Conservation (phyloP, 1,140 invertebrate genomes). For the Trichogramma pretiosum region DNA sequence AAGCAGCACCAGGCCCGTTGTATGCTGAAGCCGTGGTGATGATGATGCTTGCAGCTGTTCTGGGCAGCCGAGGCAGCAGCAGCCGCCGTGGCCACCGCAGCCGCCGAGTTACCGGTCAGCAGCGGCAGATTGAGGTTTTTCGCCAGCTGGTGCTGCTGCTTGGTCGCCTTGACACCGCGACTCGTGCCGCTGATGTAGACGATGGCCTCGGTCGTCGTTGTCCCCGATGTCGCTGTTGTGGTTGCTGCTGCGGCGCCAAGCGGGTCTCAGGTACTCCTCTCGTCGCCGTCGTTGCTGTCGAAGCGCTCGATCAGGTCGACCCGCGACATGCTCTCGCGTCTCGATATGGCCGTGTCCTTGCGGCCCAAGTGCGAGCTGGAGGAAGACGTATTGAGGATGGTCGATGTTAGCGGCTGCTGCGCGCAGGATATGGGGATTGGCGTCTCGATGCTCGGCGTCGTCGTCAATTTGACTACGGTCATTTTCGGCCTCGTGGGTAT, state of each 20-base stretch:
- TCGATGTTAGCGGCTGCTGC: too few relatives aligned
- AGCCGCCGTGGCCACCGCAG: not conserved
- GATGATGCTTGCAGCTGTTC: conserved; percentile 21
- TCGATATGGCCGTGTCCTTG: not conserved
- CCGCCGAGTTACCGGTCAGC: not conserved
- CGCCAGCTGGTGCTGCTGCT: too few relatives aligned
- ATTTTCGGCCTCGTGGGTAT: not conserved
- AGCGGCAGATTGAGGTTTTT: too few relatives aligned
- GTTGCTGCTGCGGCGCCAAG: conserved; percentile 25
- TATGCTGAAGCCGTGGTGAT: conserved; percentile 39
- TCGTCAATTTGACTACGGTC: not conserved
- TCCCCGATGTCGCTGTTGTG: conserved; percentile 19
- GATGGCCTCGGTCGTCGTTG: not conserved
- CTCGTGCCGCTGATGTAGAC: not conserved
- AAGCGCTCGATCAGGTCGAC: conserved; percentile 36
- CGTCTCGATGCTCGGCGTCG: not conserved
- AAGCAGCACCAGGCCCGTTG: conserved; percentile 47
- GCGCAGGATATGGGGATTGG: not conserved
- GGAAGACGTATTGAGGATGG: too few relatives aligned
- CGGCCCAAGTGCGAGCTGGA: too few relatives aligned
- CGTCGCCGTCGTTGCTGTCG: conserved; percentile 17
- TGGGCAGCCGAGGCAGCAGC: not conserved
- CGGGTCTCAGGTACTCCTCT: conserved; percentile 34
- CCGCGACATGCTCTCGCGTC: conserved; percentile 22
- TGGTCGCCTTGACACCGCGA: too few relatives aligned